Evolutionary conservation across 2,888 invertebrate genomes (phyloP).

Genomic region (Aromia moschata): DNA sequence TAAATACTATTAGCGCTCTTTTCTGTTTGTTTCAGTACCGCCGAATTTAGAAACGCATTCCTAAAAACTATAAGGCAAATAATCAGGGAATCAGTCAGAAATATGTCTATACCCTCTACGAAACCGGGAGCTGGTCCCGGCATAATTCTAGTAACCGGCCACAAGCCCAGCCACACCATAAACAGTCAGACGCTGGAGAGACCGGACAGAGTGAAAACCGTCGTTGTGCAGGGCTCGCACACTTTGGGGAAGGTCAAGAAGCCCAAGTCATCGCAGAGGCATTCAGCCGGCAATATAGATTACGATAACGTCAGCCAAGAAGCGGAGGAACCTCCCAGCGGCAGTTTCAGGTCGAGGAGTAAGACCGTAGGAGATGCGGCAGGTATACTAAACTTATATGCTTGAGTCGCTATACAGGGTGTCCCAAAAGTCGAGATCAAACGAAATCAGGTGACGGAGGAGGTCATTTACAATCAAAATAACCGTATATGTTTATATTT

Average conservation of each 20-base stretch:
- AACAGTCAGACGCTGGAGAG: slow-evolving; percentile 72
- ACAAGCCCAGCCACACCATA: slow-evolving; percentile 58
- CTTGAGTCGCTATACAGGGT: no score
- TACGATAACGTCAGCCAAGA: slow-evolving; percentile 84
- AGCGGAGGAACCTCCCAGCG: slow-evolving; percentile 69
- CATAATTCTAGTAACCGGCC: slow-evolving; percentile 60
- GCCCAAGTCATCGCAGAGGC: slow-evolving; percentile 77
- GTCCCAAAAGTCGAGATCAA: no score
- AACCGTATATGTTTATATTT: no score
- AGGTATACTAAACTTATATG: slow-evolving; percentile 65
- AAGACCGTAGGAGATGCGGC: slow-evolving; percentile 90
- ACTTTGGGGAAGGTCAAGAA: slow-evolving; percentile 85
- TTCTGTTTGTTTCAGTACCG: slow-evolving; percentile 87
- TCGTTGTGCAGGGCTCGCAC: slow-evolving; percentile 67
- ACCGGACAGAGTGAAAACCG: slow-evolving; percentile 55
- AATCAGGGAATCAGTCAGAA: slow-evolving; percentile 94
- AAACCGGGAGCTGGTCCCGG: slow-evolving; percentile 70
- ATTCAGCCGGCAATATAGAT: slow-evolving; percentile 87
- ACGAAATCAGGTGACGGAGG: no score
- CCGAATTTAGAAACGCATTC: slow-evolving; percentile 96
- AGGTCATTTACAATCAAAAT: no score
- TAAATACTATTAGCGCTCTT: no score
- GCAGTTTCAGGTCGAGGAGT: slow-evolving; percentile 81
- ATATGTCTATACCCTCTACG: slow-evolving; percentile 91
- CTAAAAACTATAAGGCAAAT: slow-evolving; percentile 96